Conservation (phyloP, 2,113 vertebrate genomes). For the Capricornis sumatraensis region DNA sequence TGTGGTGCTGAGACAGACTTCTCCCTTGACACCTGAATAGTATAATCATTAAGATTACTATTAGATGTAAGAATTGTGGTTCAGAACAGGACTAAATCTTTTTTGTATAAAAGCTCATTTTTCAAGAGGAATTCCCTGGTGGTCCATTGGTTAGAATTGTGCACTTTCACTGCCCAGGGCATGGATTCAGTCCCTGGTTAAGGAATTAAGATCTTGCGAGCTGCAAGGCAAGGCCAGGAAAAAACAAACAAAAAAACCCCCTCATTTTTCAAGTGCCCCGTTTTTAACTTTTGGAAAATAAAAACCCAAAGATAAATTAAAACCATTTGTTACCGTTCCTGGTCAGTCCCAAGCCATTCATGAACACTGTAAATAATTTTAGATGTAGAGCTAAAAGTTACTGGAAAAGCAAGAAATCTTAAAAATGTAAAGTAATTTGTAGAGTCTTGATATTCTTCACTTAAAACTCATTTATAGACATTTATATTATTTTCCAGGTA, state of each 20-base stretch:
- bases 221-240: background rate
- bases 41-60: background rate
- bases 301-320: background rate
- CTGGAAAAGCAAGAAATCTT: background rate
- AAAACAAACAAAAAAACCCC: background rate
- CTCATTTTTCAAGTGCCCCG: background rate
- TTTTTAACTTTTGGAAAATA: background rate
- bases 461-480: background rate
- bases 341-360: background rate
- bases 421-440: background rate
- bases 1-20: rapidly evolving
- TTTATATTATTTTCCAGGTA: background rate
- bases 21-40: background rate
- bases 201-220: background rate
- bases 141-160: background rate
- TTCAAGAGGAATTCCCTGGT: background rate
- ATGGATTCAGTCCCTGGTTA: background rate
- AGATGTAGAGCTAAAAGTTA: background rate
- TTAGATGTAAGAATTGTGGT: background rate
- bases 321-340: background rate
- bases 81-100: background rate
- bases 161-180: background rate
- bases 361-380: background rate
- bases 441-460: background rate
- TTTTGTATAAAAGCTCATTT: background rate